Evolutionary conservation across 2,113 vertebrate genomes (phyloP).

Genomic region (Menidia beryllina): DNA sequence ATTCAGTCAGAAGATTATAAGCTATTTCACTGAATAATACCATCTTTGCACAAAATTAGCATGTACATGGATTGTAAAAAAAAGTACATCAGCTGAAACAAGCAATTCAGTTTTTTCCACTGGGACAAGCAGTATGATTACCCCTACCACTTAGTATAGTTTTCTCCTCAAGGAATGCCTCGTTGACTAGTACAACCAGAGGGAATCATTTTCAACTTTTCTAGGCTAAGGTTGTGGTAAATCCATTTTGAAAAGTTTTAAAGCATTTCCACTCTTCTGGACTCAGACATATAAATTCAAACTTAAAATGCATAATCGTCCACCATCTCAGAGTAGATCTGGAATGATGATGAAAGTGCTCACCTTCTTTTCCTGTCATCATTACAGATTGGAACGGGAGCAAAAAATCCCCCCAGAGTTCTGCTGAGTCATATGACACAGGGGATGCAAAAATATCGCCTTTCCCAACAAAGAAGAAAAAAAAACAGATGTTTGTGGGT

Average conservation of each 20-base stretch:
- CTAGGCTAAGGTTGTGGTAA: no score
- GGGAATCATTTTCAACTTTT: no score
- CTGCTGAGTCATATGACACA: background rate
- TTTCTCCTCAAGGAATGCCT: background rate
- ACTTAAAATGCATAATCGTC: no score
- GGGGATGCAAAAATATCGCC: background rate
- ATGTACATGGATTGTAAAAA: background rate
- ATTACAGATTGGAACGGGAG: background rate
- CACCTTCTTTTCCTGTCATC: background rate
- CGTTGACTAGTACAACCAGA: background rate
- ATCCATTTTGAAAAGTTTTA: no score
- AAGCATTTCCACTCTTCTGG: no score
- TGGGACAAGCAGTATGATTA: background rate
- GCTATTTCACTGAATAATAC: constrained; percentile 1
- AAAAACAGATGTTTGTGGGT: constrained; percentile 1
- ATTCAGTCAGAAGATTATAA: background rate
- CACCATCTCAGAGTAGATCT: no score
- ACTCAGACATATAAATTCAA: no score
- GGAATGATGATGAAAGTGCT: background rate
- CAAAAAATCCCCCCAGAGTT: background rate
- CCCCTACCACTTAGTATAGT: background rate
- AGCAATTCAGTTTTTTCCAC: background rate
- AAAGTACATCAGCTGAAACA: background rate
- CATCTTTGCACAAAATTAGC: background rate
- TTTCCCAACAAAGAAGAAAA: background rate